Conservation (phyloP, 2,797 vertebrate species). For the Morus bassanus region DNA sequence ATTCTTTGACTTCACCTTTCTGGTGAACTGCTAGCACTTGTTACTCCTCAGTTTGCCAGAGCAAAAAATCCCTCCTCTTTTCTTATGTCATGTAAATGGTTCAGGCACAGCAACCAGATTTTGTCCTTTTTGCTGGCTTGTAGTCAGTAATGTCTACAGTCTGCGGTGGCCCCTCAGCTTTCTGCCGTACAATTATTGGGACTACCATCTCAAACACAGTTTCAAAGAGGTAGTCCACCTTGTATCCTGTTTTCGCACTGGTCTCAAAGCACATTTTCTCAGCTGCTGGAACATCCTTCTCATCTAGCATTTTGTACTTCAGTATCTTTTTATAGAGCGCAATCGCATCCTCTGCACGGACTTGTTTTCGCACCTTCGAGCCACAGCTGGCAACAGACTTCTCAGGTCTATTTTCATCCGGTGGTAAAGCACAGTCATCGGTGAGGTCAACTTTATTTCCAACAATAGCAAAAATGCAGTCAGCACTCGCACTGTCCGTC, state of each 20-base stretch:
- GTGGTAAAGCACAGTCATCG: slow-evolving; percentile 62
- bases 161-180: slow-evolving; percentile 76
- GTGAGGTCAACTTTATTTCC: slow-evolving; percentile 96
- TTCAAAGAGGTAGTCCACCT: slow-evolving; percentile 92
- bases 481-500: slow-evolving; percentile 88
- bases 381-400: neutral
- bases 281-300: slow-evolving; percentile 81
- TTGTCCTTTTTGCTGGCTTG: slow-evolving; percentile 65
- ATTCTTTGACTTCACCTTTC: neutral
- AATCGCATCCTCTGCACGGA: slow-evolving; percentile 82
- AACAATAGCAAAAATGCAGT: slow-evolving; percentile 94
- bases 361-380: slow-evolving; percentile 79
- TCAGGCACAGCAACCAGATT: slow-evolving; percentile 79
- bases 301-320: slow-evolving; percentile 89
- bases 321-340: slow-evolving; percentile 89
- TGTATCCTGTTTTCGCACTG: slow-evolving; percentile 93
- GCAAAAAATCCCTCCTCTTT: neutral
- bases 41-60: neutral
- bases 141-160: slow-evolving; percentile 85
- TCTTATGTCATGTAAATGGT: accelerated
- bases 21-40: neutral
- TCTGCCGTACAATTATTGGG: slow-evolving; percentile 86
- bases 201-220: slow-evolving; percentile 90
- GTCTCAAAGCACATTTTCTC: slow-evolving; percentile 97
- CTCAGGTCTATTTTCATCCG: neutral